These are phyloP conservation scores for Neomorphus geoffroyi DNA, from an alignment of 2,797 vertebrate genomes.

Conservation along the genomic window DNA sequence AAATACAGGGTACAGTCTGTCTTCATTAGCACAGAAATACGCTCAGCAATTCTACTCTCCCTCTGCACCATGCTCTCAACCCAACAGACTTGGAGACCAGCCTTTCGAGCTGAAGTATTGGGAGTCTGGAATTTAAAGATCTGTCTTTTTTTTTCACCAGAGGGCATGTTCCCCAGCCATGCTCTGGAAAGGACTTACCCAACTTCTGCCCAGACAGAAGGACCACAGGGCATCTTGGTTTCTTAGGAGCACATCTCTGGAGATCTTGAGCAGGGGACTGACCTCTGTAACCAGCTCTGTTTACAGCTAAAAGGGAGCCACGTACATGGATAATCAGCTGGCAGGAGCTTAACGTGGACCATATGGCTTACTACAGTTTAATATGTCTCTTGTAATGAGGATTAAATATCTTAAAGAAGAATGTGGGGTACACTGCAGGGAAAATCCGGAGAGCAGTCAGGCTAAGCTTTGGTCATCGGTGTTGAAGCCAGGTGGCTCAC, in stretches of 20 bases:
- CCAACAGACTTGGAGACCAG: neutral
- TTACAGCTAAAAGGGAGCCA: neutral
- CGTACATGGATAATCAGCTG: neutral
- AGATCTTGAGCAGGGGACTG: neutral
- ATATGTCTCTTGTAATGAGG: neutral
- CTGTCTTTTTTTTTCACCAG: neutral
- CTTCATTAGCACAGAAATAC: constrained; percentile 56
- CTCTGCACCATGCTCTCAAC: neutral
- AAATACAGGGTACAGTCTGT: constrained; percentile 55
- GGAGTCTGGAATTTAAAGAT: neutral
- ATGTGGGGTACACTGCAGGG: too few species aligned
- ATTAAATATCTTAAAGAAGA: neutral
- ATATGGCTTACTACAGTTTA: neutral
- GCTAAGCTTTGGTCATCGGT: neutral
- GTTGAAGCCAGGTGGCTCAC: neutral
- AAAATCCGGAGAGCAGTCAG: neutral
- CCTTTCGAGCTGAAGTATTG: neutral
- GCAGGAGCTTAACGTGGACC: fast-evolving
- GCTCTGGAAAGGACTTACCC: neutral
- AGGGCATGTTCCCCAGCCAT: neutral
- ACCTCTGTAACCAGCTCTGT: neutral
- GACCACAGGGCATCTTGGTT: neutral
- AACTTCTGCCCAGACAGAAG: neutral
- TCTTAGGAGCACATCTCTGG: fast-evolving
- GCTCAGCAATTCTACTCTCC: neutral